A percentile compares a stretch with the other conserved stretches of the same genome.
These are phyloP conservation scores for Pogonus chalceus DNA, from an alignment of 1,140 invertebrate species.

Conservation along the genomic window DNA sequence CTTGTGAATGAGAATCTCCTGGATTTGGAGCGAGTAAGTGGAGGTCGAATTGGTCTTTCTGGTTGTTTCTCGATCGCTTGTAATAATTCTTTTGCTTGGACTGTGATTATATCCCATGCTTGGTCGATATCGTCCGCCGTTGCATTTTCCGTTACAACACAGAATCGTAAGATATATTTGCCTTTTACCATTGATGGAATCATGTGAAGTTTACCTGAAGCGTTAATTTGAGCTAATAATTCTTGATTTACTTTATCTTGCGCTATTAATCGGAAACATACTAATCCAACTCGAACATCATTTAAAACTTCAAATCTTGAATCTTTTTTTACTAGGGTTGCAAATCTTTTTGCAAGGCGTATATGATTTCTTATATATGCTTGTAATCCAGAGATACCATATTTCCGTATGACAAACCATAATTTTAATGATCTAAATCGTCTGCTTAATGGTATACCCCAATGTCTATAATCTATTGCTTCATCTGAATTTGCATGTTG, in stretches of 20 bases:
- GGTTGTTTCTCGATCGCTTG: slow-evolving; percentile 27
- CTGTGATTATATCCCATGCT: slow-evolving; percentile 62
- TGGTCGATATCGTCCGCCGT: slow-evolving; percentile 65
- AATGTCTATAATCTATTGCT: slow-evolving; percentile 79
- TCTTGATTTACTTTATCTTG: slow-evolving; percentile 70
- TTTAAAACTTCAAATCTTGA: slow-evolving; percentile 75
- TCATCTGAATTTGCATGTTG: slow-evolving; percentile 63
- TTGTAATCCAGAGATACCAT: slow-evolving; percentile 72
- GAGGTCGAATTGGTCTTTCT: slow-evolving; percentile 35
- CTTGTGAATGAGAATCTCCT: slow-evolving; percentile 56
- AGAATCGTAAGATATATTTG: slow-evolving; percentile 74
- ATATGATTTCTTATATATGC: slow-evolving; percentile 81
- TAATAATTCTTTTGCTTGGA: slow-evolving; percentile 56
- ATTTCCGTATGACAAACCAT: slow-evolving; percentile 79
- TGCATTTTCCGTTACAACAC: slow-evolving; percentile 71
- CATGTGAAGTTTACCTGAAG: slow-evolving; percentile 82
- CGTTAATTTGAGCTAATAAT: slow-evolving; percentile 75
- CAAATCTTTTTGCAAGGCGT: slow-evolving; percentile 75
- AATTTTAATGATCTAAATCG: slow-evolving; percentile 79
- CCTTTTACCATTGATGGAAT: slow-evolving; percentile 72
- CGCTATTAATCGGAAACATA: slow-evolving; percentile 59
- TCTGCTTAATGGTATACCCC: slow-evolving; percentile 81
- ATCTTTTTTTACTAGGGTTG: slow-evolving; percentile 63
- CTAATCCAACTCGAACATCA: slow-evolving; percentile 63
- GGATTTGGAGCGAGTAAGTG: slow-evolving; percentile 43